Base-by-base conservation (phyloP, 1,140 invertebrate genomes). In the Heliconius himera region DNA sequence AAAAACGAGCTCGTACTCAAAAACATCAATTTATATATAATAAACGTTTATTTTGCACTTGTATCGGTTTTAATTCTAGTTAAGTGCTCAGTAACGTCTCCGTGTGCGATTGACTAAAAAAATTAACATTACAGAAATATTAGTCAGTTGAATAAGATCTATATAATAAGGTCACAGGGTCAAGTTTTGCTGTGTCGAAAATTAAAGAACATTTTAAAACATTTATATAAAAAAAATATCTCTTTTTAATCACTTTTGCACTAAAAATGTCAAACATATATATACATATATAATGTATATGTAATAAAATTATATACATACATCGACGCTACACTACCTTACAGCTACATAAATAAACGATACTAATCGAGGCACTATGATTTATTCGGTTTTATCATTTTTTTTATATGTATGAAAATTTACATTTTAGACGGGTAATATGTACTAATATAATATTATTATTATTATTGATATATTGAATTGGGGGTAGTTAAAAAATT, bases 351-450 rank as follows among this genome's bases (percentile, higher is more conserved):
- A 38, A 72, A 41, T 77, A 72, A 56, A 77, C 70, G 26, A 54
- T 77, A 77, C 66, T 77, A 76, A 36, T 76, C 36, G 74, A 76
- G 74, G 74, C 74, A 76, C 74, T 76, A 76, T 70, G 60, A 60
- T 49, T 76, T 76, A 76, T 76, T 76, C 74, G 74, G 60, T 76
- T 70, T 41, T 66, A 70, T 38, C 16, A 49, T 70, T 76, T 70
- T 76, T 76, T 46, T 13, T 26, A 13, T 22, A 29, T 66, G 60
- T 29, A 18, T 29, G 60, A 66, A 56, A 56, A 56, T 29, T 66
- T 66, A 66, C 11, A 66, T 66, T 29, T 13, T 26, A 66, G 1
- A 29, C 16, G 26, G 22, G 9, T 60, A 29, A n/a, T 66, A 26
- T 60, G 3, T 26, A 16, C 22, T 66, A 22, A 56, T 22, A 22